Conservation (phyloP, 2,113 vertebrate species). For the Sceloporus tristichus region DNA sequence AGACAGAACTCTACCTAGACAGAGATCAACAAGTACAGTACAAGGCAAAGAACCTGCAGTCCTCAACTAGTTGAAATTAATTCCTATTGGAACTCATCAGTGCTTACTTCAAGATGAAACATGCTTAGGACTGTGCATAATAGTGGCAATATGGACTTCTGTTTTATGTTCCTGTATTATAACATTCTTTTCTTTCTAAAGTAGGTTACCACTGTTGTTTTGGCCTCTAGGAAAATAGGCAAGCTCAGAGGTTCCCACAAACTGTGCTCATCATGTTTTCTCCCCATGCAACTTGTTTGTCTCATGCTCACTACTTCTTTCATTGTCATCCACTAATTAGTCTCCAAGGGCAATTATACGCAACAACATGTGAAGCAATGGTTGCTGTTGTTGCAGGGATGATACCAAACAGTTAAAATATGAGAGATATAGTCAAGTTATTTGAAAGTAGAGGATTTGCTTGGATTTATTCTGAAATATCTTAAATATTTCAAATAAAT, state of each 20-base stretch:
- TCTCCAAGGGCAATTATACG: slow-evolving; percentile 25
- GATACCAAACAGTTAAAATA: background rate
- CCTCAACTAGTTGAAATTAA: too few relatives aligned
- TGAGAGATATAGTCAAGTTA: background rate
- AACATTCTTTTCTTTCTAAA: background rate
- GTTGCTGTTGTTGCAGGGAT: too few relatives aligned
- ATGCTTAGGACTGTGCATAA: background rate
- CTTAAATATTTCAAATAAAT: background rate
- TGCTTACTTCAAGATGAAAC: background rate
- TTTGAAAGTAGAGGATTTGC: background rate
- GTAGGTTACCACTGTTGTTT: background rate
- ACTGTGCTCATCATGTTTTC: background rate
- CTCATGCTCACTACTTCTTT: slow-evolving; percentile 1
- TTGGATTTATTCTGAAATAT: too few relatives aligned
- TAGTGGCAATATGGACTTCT: background rate
- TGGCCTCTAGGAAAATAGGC: background rate
- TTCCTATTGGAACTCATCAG: too few relatives aligned
- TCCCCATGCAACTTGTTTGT: slow-evolving; percentile 12
- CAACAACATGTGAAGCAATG: background rate
- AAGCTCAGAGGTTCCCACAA: background rate
- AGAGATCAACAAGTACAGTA: too few relatives aligned
- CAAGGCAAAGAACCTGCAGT: too few relatives aligned
- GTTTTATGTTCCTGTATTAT: background rate
- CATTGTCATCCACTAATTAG: slow-evolving; percentile 27
- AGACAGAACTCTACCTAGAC: too few relatives aligned